Evolutionary conservation across 2,797 vertebrate species (phyloP), one percentile per base, ranked within the genome.

Genomic region (Anas flavirostris): DNA sequence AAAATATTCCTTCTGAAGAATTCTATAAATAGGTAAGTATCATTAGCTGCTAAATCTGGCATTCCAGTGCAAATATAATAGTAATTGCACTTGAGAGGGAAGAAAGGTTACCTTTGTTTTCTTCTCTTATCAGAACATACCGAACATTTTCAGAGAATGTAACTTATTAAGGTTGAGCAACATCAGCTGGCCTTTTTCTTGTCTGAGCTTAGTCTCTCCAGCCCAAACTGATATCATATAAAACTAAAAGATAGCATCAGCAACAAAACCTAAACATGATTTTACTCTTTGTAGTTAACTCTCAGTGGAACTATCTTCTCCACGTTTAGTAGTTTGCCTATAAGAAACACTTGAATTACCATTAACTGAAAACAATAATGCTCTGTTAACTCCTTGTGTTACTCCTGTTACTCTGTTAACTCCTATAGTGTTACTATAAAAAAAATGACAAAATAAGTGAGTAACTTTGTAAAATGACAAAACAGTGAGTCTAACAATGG

Each of bases 111-210:
- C 19, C 12, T 14, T 58, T 62, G 19, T 41, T 89, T 94, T 85
- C 53, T 64, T 39, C 59, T 90, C 48, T 68, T 91, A 70, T 68
- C 75, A 75, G 68, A 72, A 70, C 29, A 46, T 39, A 58, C 10
- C 46, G n/a, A 33, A 82, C 16, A 50, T 90, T 86, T 95, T 84
- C 64, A 58, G 50, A 73, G 28, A 25, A 18, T 22, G 8, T 85
- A 87, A 85, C 84, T 58, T 93, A 95, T 85, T 73, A 80, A 23
- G 35, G 37, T 21, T 85, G 50, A 70, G 41, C 26, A 87, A 78
- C 9, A 58, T n/a, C 33, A 80, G 14, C 14, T 86, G 37, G 56
- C 21, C 26, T 11, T 88, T 82, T 66, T 52, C n/a, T 28, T 87
- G 35, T 80, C 22, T 33, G 3, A 82, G 11, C 11, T 35, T 85